Conservation (phyloP, 2,113 vertebrate species). For the Crotalus viridis region DNA sequence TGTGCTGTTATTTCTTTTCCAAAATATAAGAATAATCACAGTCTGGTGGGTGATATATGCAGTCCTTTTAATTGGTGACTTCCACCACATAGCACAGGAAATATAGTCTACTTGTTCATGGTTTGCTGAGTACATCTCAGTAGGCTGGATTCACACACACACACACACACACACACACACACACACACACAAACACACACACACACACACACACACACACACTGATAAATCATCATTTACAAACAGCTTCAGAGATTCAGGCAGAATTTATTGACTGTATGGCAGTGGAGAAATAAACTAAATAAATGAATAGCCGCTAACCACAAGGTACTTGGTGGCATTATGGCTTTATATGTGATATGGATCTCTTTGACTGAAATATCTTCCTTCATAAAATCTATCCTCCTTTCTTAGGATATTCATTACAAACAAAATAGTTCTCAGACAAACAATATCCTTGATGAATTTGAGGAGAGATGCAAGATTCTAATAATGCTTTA, state of each 20-base stretch:
- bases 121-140: neutral
- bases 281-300: neutral
- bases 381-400: neutral
- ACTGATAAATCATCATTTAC: neutral
- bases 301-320: neutral
- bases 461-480: neutral
- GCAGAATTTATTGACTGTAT: neutral
- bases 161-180: neutral
- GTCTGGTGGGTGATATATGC: neutral
- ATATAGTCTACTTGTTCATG: neutral
- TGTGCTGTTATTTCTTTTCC: neutral
- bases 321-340: neutral
- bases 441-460: neutral
- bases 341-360: neutral
- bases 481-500: neutral
- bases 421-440: neutral
- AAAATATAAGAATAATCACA: neutral
- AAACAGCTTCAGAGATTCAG: neutral
- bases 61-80: neutral
- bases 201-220: neutral
- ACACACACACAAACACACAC: neutral
- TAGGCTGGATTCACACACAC: neutral
- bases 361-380: neutral
- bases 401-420: neutral
- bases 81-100: neutral